Evolutionary conservation across 2,797 vertebrate genomes (phyloP).

Genomic region (Galaxias olidus): DNA sequence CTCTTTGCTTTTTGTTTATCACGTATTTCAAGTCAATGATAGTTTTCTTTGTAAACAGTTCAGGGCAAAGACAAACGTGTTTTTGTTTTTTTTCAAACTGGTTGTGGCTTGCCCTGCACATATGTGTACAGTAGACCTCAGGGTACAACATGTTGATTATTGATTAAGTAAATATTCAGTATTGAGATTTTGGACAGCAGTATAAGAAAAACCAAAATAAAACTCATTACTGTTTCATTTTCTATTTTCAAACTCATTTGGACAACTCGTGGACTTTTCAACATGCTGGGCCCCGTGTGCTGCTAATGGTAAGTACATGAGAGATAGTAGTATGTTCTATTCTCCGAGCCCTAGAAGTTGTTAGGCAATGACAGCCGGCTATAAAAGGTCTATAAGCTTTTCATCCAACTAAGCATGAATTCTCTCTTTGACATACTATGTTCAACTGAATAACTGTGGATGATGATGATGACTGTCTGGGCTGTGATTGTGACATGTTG

Average conservation of each 20-base stretch:
- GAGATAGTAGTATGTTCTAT: background rate
- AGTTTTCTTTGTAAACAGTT: no score
- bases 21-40: background rate
- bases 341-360: no score
- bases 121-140: no score
- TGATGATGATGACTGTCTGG: slow-evolving; percentile 25
- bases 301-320: slow-evolving; percentile 56
- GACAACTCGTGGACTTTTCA: slow-evolving; percentile 9
- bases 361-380: no score
- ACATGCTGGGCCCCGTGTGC: slow-evolving; percentile 31
- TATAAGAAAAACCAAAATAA: background rate
- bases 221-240: slow-evolving; percentile 24
- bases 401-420: background rate
- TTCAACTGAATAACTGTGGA: slow-evolving; percentile 13
- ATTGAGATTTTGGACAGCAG: no score
- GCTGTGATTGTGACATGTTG: slow-evolving; percentile 19
- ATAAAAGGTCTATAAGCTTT: no score
- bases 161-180: no score
- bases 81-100: no score
- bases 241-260: slow-evolving; percentile 7
- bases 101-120: no score
- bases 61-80: no score
- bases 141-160: no score
- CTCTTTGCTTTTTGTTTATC: background rate
- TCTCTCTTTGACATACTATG: slow-evolving; percentile 9